phyloP scores from a whole-genome alignment of 2,113 vertebrate genomes.

The Dicerorhinus sumatrensis region DNA sequence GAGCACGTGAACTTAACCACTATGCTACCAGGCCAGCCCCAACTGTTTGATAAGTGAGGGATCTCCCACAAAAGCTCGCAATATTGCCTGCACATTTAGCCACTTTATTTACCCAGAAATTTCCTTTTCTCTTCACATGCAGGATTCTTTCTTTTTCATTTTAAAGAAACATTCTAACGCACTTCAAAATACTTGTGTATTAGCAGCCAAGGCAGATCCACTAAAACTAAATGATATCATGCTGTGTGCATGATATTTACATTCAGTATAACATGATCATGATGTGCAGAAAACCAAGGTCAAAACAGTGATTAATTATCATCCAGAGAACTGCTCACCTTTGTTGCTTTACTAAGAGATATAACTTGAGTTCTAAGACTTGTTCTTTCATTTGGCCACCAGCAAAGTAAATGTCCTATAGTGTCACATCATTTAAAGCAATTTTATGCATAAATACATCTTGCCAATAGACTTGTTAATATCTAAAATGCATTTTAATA shows the following conservation, averaged over 20 bases:
- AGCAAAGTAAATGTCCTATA: background rate
- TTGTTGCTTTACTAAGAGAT: background rate
- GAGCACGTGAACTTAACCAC: no score
- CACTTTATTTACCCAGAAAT: background rate
- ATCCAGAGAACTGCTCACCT: background rate
- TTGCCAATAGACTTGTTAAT: background rate
- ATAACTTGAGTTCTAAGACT: conserved; percentile 9
- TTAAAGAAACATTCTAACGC: background rate
- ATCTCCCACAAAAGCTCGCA: background rate
- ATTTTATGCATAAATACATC: background rate
- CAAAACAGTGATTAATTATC: background rate
- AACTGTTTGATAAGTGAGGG: background rate
- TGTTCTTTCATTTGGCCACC: background rate
- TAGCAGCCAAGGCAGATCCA: background rate
- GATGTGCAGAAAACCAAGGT: background rate
- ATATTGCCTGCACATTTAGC: background rate
- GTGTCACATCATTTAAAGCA: background rate
- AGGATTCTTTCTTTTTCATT: background rate
- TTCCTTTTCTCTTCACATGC: background rate
- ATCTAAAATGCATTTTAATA: conserved; percentile 36
- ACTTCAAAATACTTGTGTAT: background rate
- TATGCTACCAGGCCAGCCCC: no score
- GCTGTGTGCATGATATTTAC: conserved; percentile 4
- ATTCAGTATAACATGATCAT: background rate
- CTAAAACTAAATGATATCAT: background rate